A percentile compares a stretch with the other conserved stretches of the same genome.
These are phyloP conservation scores for Huso huso DNA, from an alignment of 2,797 vertebrate genomes.

Conservation along the genomic window DNA sequence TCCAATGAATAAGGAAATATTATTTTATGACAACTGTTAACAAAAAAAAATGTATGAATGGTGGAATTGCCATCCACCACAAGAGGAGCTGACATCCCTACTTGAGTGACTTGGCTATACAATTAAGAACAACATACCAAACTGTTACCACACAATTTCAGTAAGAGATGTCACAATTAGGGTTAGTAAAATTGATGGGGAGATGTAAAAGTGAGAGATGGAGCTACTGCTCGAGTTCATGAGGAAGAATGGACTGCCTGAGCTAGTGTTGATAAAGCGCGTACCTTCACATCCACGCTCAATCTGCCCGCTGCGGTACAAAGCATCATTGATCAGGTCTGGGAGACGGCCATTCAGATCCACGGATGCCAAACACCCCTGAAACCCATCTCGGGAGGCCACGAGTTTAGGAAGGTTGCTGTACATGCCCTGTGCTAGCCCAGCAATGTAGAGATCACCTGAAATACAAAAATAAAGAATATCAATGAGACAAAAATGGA, in stretches of 20 bases:
- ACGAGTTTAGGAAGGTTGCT: slow-evolving; percentile 87
- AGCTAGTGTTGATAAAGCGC: slow-evolving; percentile 44
- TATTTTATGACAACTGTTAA: too few relatives aligned
- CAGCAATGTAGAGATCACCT: slow-evolving; percentile 95
- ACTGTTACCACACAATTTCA: background rate
- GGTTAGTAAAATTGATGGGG: slow-evolving; percentile 44
- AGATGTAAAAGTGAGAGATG: slow-evolving; percentile 30
- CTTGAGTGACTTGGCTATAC: too few relatives aligned
- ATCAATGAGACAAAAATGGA: too few relatives aligned
- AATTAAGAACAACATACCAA: background rate
- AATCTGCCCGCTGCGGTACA: slow-evolving; percentile 94
- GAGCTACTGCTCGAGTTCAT: slow-evolving; percentile 57
- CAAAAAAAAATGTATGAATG: too few relatives aligned
- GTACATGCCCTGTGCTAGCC: slow-evolving; percentile 88
- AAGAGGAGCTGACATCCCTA: too few relatives aligned
- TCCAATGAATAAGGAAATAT: too few relatives aligned
- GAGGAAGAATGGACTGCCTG: slow-evolving; percentile 40
- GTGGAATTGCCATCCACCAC: too few relatives aligned
- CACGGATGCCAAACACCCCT: slow-evolving; percentile 92
- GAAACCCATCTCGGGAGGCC: slow-evolving; percentile 92
- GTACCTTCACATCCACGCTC: slow-evolving; percentile 98
- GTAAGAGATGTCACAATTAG: slow-evolving; percentile 44
- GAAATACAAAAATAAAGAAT: background rate
- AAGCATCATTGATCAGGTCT: slow-evolving; percentile 84
- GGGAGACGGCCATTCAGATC: slow-evolving; percentile 96